A percentile compares a stretch with the other conserved stretches of the same genome.
These are phyloP conservation scores for Oncorhynchus gorbuscha DNA, from an alignment of 2,113 vertebrate species.

Conservation along the genomic window DNA sequence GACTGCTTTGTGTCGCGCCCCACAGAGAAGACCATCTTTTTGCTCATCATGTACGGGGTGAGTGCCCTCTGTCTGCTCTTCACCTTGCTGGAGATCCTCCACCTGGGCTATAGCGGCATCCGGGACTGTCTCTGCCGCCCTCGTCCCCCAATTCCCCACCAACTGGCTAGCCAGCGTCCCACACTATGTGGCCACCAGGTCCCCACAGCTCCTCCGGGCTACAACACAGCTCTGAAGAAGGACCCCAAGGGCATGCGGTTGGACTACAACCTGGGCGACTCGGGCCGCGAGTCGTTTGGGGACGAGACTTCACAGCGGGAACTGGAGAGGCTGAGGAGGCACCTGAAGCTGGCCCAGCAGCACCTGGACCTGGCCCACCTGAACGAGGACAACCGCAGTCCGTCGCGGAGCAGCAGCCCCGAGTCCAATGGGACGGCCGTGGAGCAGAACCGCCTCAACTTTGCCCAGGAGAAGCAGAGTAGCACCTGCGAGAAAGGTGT, in stretches of 20 bases:
- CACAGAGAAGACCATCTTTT: conserved; percentile 90
- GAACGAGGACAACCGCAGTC: conserved; percentile 74
- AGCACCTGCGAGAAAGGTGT: conserved; percentile 74
- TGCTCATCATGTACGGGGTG: conserved; percentile 86
- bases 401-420: conserved; percentile 83
- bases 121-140: conserved; percentile 75
- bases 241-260: conserved; percentile 67
- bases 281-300: conserved; percentile 65
- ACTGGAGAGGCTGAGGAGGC: conserved; percentile 69
- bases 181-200: conserved; percentile 62
- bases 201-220: conserved; percentile 82
- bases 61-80: conserved; percentile 84
- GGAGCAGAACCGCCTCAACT: conserved; percentile 88
- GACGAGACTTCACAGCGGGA: conserved; percentile 70
- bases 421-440: conserved; percentile 85
- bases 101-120: conserved; percentile 83
- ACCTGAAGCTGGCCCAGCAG: conserved; percentile 78
- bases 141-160: conserved; percentile 7
- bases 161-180: conserved; percentile 68
- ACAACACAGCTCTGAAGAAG: conserved; percentile 82
- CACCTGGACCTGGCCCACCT: conserved; percentile 79
- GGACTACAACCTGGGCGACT: conserved; percentile 72
- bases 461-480: conserved; percentile 87
- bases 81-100: conserved; percentile 83
- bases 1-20: conserved; percentile 90